Evolutionary conservation across 2,888 invertebrate genomes (phyloP), one percentile per base, ranked within the genome.

Genomic region (Incurvaria masculella): DNA sequence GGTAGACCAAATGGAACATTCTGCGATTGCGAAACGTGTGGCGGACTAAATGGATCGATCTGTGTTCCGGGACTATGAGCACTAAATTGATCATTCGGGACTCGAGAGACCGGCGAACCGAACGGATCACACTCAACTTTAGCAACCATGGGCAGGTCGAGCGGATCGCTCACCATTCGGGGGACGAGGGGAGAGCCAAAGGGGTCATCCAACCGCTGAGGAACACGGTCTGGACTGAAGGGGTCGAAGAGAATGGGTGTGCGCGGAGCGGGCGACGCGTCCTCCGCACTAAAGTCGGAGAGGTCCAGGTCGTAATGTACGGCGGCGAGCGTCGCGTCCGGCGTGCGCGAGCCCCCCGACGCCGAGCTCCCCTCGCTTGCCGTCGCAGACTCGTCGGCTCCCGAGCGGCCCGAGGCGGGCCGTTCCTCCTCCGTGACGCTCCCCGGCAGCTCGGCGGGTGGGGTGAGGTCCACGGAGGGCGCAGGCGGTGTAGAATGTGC

Each of bases 221-320:
- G 69, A 20, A 72, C 55, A 1, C 68, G 76, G 2, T 81, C 73
- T 2, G 82, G 82, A 56, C 81, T 82, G 55, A 83, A 83, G 0
- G 82, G 82, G 58, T 83, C 82, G 61, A 81, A 81, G 0, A 63
- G 54, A 50, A 66, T 66, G 11, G 71, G 68, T 0, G 61, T 57
- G 23, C 75, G 76, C 11, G n/a, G 16, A 6, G 88, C 88, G 0
- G 84, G 83, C 20, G 82, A 71, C 55, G 87, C 88, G 59, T 87
- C 88, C 8, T 89, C 89, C 0, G 81, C 86, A 57, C 88, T 88
- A 39, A 86, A 70, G 64, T 89, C 89, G 2, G 88, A 88, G 49
- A 88, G 70, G 63, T 89, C 88, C 48, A 89, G 87, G 56, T 89
- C 89, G 54, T 89, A 89, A 62, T 88, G 88, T 14, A 89, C 83